A percentile compares a stretch with the other conserved stretches of the same genome.
Evolutionary conservation across 1,140 invertebrate genomes (phyloP).

Genomic region (Scaptomyza pallida): DNA sequence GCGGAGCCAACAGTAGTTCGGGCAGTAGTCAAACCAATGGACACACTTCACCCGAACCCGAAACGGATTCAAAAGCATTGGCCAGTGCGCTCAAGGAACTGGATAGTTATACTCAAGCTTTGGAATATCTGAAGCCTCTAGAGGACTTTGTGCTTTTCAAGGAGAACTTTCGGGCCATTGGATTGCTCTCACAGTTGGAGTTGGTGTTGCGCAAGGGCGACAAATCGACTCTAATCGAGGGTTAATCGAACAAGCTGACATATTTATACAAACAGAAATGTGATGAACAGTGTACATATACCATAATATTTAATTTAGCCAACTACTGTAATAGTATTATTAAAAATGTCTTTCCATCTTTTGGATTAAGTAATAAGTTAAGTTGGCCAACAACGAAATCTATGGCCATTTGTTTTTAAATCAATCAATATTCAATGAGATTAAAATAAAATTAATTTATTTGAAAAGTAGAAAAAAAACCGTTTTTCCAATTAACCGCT

Average conservation of each 20-base stretch:
- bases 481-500: slow-evolving; percentile 12
- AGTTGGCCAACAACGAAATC: slow-evolving; percentile 20
- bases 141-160: slow-evolving; percentile 81
- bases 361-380: slow-evolving; percentile 22
- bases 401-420: slow-evolving; percentile 22
- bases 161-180: slow-evolving; percentile 80
- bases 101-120: slow-evolving; percentile 69
- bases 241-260: slow-evolving; percentile 23
- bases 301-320: slow-evolving; percentile 20
- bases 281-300: slow-evolving; percentile 71
- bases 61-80: slow-evolving; percentile 33
- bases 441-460: slow-evolving; percentile 69
- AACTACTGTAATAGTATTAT: slow-evolving; percentile 67
- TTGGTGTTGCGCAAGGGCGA: slow-evolving; percentile 72
- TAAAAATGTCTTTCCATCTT: slow-evolving; percentile 43
- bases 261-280: slow-evolving; percentile 59
- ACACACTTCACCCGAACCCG: slow-evolving; percentile 53
- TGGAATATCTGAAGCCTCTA: slow-evolving; percentile 75
- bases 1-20: not conserved
- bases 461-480: slow-evolving; percentile 12
- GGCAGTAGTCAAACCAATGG: slow-evolving; percentile 63
- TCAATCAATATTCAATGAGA: slow-evolving; percentile 38
- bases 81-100: slow-evolving; percentile 51
- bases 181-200: slow-evolving; percentile 74
- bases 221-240: slow-evolving; percentile 64